Evolutionary conservation across 2,888 invertebrate genomes (phyloP), one percentile per base, ranked within the genome.

Genomic region (Argyresthia albistria): DNA sequence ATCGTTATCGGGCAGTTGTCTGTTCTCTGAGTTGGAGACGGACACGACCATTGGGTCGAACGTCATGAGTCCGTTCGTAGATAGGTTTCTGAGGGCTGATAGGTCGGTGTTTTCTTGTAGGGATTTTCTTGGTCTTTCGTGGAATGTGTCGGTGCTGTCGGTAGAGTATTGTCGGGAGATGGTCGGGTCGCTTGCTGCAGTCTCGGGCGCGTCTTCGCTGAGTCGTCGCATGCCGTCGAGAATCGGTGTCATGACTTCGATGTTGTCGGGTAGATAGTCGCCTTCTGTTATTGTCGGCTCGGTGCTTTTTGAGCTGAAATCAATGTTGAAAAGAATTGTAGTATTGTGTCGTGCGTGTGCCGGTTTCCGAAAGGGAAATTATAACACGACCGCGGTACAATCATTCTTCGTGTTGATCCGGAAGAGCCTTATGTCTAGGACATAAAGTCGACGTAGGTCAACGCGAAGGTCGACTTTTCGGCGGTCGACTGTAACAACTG

Each of bases 191-290:
- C 51, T 46, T 43, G 58, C 59, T 6, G 14, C 11, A 36, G 71
- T 70, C 25, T 25, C 25, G 7, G 73, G 72, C 0, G 60, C 52
- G 12, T 66, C 63, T 43, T 75, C 73, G 25, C 66, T 71, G 25
- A 88, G 70, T 0, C 84, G 74, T 39, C 77, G 64, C 8, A 88
- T 64, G 0, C 88, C 88, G 56, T 88, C 88, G 12, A 87, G 69
- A 15, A 88, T 84, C 0, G 88, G 88, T 0, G 82, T 82, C 77
- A 88, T 82, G 1, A 88, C 84, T 60, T 88, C 87, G 10, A 88
- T 82, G 53, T 84, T 83, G 61, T 87, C 88, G 0, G 88, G 88
- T 0, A 88, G 70, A 54, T 86, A 88, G 58, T 88, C 88, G 7
- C 66, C 73, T 14, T 86, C 86, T 0, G 76, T 74, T 67, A 86